Conservation (phyloP, 2,113 vertebrate genomes). For the Gasterosteus nipponicus region DNA sequence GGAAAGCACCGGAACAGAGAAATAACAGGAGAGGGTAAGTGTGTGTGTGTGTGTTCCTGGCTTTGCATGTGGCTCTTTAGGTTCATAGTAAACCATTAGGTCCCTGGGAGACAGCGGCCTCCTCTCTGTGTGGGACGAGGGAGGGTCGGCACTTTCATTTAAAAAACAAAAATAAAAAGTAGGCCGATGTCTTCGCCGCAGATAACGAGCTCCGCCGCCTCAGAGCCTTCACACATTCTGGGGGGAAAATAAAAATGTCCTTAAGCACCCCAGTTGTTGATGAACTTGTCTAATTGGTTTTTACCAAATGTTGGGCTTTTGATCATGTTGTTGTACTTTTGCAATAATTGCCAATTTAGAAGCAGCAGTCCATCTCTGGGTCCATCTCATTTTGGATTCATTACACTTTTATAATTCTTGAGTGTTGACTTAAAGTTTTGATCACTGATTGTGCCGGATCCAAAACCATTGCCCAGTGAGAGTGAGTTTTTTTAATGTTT, state of each 20-base stretch:
- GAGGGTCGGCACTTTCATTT: background rate
- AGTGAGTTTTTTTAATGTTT: background rate
- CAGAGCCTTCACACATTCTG: background rate
- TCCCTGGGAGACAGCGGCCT: background rate
- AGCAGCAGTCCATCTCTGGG: background rate
- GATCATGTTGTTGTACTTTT: background rate
- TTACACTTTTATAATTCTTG: background rate
- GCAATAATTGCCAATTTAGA: background rate
- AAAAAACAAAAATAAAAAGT: background rate
- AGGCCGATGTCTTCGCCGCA: background rate
- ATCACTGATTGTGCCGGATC: background rate
- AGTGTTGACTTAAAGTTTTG: background rate
- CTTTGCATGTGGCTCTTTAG: conserved; percentile 7
- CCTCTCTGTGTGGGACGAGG: background rate
- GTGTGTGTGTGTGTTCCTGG: conserved; percentile 18
- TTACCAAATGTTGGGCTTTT: background rate
- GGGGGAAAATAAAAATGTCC: background rate
- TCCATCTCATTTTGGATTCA: background rate
- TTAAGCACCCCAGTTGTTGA: background rate
- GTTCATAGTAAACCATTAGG: background rate
- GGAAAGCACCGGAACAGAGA: conserved; percentile 38
- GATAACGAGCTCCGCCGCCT: background rate
- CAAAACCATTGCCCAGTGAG: background rate
- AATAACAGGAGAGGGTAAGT: conserved; percentile 6
- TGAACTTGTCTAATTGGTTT: background rate